These are phyloP conservation scores for Eulemur macaco DNA, from an alignment of 2,113 vertebrate species.

Conservation along the genomic window DNA sequence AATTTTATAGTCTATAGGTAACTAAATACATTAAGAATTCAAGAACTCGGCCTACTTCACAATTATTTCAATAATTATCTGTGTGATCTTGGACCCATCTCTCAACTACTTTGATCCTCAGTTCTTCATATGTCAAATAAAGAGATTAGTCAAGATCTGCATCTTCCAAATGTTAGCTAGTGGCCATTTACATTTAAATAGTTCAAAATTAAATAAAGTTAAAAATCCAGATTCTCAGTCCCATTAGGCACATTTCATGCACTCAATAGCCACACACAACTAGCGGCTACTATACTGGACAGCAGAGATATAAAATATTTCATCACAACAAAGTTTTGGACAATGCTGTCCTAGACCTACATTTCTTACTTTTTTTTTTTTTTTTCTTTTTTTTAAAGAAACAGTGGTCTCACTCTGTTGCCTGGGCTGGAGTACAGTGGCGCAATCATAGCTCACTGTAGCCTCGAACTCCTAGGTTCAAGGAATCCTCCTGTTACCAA, in stretches of 20 bases:
- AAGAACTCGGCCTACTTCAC: background rate
- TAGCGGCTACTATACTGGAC: background rate
- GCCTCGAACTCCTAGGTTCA: no score
- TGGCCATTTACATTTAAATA: background rate
- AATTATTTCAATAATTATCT: constrained; percentile 24
- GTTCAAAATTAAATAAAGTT: background rate
- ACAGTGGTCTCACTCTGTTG: no score
- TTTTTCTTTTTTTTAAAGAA: no score
- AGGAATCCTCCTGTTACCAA: no score
- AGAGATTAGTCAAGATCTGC: background rate
- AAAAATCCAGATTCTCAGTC: background rate
- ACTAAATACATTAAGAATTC: constrained; percentile 24
- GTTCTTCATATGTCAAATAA: background rate
- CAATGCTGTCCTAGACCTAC: background rate
- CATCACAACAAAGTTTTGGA: background rate
- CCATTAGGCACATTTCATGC: background rate
- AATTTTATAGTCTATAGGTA: constrained; percentile 30
- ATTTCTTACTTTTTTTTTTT: background rate
- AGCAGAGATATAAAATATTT: background rate
- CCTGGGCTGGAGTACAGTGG: no score
- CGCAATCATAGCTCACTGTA: no score
- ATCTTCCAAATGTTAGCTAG: background rate
- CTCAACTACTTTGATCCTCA: background rate
- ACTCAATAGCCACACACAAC: background rate
- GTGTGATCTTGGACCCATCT: background rate